Evolutionary conservation across 2,113 vertebrate genomes (phyloP).

Genomic region (Anseranas semipalmata): DNA sequence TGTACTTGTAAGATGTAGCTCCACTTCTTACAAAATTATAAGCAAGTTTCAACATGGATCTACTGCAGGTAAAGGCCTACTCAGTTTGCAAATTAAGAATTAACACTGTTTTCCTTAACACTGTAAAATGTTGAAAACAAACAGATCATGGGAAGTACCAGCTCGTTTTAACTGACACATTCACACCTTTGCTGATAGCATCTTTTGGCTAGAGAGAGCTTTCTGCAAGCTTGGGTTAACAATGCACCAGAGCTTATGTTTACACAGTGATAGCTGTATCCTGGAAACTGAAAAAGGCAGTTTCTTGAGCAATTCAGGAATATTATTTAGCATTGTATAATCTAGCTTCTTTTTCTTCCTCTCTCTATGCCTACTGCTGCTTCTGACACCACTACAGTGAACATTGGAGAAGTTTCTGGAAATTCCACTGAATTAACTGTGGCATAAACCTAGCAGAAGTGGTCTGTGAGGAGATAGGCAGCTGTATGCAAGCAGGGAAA

Average conservation of each 20-base stretch:
- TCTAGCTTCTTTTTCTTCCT: background rate
- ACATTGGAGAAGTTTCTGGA: background rate
- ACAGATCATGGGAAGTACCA: conserved; percentile 2
- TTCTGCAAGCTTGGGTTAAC: background rate
- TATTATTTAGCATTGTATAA: background rate
- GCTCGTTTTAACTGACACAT: background rate
- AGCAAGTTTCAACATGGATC: rapidly evolving
- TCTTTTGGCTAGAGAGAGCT: background rate
- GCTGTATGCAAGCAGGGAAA: background rate
- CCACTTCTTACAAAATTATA: background rate
- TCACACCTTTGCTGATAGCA: conserved; percentile 46
- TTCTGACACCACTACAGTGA: background rate
- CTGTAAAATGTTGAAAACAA: conserved; percentile 22
- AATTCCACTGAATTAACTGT: background rate
- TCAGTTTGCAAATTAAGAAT: background rate
- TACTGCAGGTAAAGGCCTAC: background rate
- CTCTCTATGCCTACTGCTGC: background rate
- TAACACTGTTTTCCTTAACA: conserved; percentile 23
- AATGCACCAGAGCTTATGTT: background rate
- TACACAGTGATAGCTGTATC: background rate
- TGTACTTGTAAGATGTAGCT: background rate
- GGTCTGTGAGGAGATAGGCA: background rate
- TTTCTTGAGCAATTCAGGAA: background rate
- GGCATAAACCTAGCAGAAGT: background rate
- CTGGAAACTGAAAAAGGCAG: background rate